These are phyloP conservation scores for Argyresthia goedartella DNA, from an alignment of 2,888 invertebrate genomes.

Conservation along the genomic window DNA sequence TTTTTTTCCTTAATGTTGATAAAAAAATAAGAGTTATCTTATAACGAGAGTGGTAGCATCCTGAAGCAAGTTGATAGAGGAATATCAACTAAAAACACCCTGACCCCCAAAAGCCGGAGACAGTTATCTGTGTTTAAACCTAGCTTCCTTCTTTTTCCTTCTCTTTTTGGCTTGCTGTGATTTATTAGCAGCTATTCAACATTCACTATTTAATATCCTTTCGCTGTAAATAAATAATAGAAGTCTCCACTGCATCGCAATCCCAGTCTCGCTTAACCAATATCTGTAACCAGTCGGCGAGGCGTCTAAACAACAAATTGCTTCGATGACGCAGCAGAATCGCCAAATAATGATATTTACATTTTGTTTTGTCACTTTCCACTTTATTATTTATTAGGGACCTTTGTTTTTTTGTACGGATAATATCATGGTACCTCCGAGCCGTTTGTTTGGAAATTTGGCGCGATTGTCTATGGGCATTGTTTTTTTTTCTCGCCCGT, in stretches of 20 bases:
- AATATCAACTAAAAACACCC: no score
- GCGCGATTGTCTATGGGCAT: slow-evolving; percentile 39
- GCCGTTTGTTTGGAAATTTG: slow-evolving; percentile 52
- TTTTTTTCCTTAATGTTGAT: no score
- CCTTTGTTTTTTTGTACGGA: slow-evolving; percentile 24
- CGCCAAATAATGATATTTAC: slow-evolving; percentile 63
- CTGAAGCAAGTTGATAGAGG: no score
- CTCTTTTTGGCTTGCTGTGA: no score
- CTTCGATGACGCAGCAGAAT: slow-evolving; percentile 48
- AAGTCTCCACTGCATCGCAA: neutral
- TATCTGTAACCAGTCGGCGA: slow-evolving; percentile 28
- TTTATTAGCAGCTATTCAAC: no score
- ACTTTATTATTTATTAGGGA: slow-evolving; percentile 39
- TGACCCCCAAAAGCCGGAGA: no score
- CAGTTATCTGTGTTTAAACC: no score
- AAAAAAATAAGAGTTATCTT: no score
- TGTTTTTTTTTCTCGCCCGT: neutral
- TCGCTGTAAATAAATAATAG: no score
- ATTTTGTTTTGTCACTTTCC: slow-evolving; percentile 69
- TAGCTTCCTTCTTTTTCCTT: no score
- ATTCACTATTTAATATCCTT: no score
- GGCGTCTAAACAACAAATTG: slow-evolving; percentile 53
- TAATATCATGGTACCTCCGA: slow-evolving; percentile 28
- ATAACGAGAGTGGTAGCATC: no score
- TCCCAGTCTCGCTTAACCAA: neutral